A percentile compares a stretch with the other conserved stretches of the same genome.
Evolutionary conservation across 1,140 invertebrate genomes (phyloP).

Genomic region (Matsumurasca onukii): DNA sequence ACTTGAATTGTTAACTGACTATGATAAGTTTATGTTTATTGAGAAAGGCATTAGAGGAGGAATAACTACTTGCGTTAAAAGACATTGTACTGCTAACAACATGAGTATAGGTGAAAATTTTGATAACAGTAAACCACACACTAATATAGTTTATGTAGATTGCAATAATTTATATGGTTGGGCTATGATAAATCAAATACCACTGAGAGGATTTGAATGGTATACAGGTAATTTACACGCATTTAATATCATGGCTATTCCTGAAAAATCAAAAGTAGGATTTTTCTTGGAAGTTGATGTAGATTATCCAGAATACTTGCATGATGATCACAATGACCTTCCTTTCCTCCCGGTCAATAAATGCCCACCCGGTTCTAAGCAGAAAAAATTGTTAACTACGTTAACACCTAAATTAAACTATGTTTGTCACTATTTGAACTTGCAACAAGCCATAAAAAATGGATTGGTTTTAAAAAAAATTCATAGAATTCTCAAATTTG

Average conservation of each 20-base stretch:
- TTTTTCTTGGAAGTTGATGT: constrained; percentile 55
- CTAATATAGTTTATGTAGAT: constrained; percentile 53
- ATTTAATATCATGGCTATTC: constrained; percentile 45
- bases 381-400: constrained; percentile 34
- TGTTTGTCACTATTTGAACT: constrained; percentile 44
- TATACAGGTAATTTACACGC: constrained; percentile 42
- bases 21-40: constrained; percentile 49
- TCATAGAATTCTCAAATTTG: constrained; percentile 45
- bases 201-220: constrained; percentile 51
- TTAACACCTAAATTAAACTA: constrained; percentile 39
- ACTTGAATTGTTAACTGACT: constrained; percentile 52
- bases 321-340: constrained; percentile 54
- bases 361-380: constrained; percentile 25
- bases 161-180: constrained; percentile 57
- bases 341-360: constrained; percentile 50
- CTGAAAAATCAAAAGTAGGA: constrained; percentile 48
- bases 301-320: constrained; percentile 47
- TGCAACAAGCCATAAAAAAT: constrained; percentile 38
- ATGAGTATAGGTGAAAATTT: constrained; percentile 48
- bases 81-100: constrained; percentile 52
- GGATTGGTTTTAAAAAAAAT: constrained; percentile 46
- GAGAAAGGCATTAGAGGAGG: constrained; percentile 44
- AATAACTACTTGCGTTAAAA: constrained; percentile 44
- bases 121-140: constrained; percentile 44
- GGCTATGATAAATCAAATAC: constrained; percentile 51